phyloP scores from a whole-genome alignment of 2,113 vertebrate species.

The Coturnix japonica region DNA sequence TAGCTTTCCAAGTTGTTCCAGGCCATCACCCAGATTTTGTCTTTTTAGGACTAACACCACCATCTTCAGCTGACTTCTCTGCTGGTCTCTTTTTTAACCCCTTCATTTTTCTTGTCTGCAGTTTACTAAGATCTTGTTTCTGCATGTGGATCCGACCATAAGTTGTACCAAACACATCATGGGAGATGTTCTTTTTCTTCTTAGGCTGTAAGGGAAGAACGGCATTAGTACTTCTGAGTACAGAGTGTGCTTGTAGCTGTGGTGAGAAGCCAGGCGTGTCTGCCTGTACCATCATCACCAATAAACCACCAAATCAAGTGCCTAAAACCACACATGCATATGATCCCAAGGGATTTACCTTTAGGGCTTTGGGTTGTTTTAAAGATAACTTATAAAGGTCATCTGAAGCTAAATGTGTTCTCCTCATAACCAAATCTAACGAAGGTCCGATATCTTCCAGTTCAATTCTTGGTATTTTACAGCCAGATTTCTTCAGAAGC shows the following conservation, averaged over 20 bases:
- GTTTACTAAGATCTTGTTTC: constrained; percentile 92
- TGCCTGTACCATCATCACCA: neutral
- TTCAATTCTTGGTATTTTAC: constrained; percentile 92
- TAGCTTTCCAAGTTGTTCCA: neutral
- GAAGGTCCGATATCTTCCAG: constrained; percentile 96
- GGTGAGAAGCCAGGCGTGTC: neutral
- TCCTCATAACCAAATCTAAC: constrained; percentile 87
- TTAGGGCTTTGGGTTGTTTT: constrained; percentile 88
- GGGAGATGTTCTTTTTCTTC: constrained; percentile 97
- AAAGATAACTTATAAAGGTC: constrained; percentile 91
- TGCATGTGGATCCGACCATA: constrained; percentile 96
- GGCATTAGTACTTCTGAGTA: neutral
- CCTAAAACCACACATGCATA: neutral
- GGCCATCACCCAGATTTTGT: constrained; percentile 66
- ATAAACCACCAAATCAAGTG: neutral
- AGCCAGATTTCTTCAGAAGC: constrained; percentile 95
- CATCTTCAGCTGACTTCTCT: constrained; percentile 60
- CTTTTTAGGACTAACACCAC: constrained; percentile 76
- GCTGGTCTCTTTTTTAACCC: constrained; percentile 89
- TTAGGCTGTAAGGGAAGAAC: constrained; percentile 82
- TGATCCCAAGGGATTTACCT: constrained; percentile 76
- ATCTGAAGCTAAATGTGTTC: constrained; percentile 93
- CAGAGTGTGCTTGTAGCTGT: neutral
- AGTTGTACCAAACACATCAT: constrained; percentile 89
- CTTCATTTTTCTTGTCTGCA: constrained; percentile 95